A percentile compares a stretch with the other conserved stretches of the same genome.
phyloP scores from a whole-genome alignment of 2,888 invertebrate genomes.

The Timandra comae region DNA sequence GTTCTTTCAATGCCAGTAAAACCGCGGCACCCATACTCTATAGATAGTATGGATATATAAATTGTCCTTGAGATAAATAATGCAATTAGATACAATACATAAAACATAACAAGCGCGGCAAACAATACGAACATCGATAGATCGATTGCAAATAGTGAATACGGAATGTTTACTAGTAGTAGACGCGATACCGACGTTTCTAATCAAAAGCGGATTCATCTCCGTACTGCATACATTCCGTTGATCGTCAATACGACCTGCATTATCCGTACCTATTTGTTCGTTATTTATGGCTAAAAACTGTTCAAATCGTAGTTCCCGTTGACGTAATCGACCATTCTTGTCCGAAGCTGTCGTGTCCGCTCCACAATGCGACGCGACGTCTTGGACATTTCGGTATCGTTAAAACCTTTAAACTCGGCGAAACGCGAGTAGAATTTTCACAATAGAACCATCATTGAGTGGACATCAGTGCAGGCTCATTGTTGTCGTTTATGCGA shows the following conservation, averaged over 20 bases:
- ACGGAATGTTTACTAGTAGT: constrained; percentile 18
- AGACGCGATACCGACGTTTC: constrained; percentile 10
- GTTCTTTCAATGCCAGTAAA: too few relatives aligned
- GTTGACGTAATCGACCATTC: background rate
- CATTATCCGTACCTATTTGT: too few relatives aligned
- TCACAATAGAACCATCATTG: constrained; percentile 41
- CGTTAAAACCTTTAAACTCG: constrained; percentile 20
- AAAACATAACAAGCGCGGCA: too few relatives aligned
- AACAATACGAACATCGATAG: too few relatives aligned
- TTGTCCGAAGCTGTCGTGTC: background rate
- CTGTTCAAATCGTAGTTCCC: background rate
- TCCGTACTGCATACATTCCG: constrained; percentile 7
- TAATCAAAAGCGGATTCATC: constrained; percentile 13
- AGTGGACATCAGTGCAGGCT: constrained; percentile 45
- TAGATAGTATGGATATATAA: too few relatives aligned
- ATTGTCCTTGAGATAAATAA: too few relatives aligned
- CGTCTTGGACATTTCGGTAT: constrained; percentile 18
- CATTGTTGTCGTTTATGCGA: constrained; percentile 58
- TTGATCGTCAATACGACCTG: constrained; percentile 3
- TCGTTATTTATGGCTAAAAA: too few relatives aligned
- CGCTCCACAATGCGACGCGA: too few relatives aligned
- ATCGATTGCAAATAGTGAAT: too few relatives aligned
- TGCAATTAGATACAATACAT: background rate
- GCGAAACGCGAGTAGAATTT: constrained; percentile 26
- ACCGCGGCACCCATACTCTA: too few relatives aligned